Percentiles rank a stretch among this genome's conserved stretches.
Evolutionary conservation across 1,140 invertebrate species (phyloP).

Genomic region (Streblospio benedicti): DNA sequence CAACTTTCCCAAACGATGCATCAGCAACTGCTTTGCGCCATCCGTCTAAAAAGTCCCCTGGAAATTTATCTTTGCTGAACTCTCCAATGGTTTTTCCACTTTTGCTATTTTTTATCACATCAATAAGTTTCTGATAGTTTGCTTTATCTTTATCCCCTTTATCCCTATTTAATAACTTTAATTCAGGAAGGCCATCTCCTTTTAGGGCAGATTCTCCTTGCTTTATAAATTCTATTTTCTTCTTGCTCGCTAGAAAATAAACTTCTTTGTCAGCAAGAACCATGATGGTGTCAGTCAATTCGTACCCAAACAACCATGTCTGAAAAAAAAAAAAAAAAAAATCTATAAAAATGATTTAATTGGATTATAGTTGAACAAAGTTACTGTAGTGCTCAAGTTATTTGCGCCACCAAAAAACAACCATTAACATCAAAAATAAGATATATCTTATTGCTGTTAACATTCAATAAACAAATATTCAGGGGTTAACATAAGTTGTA

Average conservation of each 20-base stretch:
- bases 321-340: conserved; percentile 47
- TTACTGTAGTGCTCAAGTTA: too few species aligned
- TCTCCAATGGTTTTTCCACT: conserved; percentile 84
- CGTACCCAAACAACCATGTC: conserved; percentile 96
- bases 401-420: too few species aligned
- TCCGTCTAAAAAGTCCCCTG: conserved; percentile 81
- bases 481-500: too few species aligned
- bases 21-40: conserved; percentile 57
- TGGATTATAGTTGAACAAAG: background rate
- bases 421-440: background rate
- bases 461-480: background rate
- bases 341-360: background rate
- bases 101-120: conserved; percentile 77
- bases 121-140: conserved; percentile 81
- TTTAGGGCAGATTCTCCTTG: conserved; percentile 86
- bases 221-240: conserved; percentile 93
- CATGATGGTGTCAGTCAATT: conserved; percentile 89
- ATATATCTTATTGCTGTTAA: background rate
- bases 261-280: conserved; percentile 76
- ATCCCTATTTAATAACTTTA: conserved; percentile 82
- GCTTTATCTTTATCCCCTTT: conserved; percentile 94
- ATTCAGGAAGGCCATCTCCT: conserved; percentile 58
- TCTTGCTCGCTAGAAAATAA: conserved; percentile 88
- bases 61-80: conserved; percentile 88
- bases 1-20: conserved; percentile 53